phyloP scores from a whole-genome alignment of 2,797 vertebrate species.

The Podargus strigoides region DNA sequence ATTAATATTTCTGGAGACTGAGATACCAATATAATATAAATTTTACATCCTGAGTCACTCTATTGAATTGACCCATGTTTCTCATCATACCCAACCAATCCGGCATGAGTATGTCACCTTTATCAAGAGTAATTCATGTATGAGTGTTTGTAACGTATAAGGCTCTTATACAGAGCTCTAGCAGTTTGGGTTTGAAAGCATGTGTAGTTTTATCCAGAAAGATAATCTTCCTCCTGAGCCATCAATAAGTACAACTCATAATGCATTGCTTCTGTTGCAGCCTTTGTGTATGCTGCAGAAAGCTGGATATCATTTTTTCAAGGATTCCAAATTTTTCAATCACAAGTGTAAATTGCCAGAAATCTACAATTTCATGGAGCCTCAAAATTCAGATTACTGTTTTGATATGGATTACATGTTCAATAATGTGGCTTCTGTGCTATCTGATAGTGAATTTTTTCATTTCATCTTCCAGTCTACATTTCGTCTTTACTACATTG shows the following conservation, averaged over 20 bases:
- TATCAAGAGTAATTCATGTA: not conserved
- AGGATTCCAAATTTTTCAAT: not conserved
- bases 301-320: not conserved
- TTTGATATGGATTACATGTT: not conserved
- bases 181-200: not conserved
- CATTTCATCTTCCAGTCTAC: not conserved
- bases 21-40: not conserved
- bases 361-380: not conserved
- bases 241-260: not conserved
- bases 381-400: not conserved
- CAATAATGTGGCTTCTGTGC: not conserved
- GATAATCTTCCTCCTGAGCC: not conserved
- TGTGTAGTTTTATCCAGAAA: not conserved
- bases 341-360: not conserved
- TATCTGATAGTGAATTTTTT: not conserved
- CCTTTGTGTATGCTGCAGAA: not conserved
- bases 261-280: not conserved
- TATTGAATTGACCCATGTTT: not conserved
- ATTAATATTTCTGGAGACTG: not conserved
- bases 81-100: not conserved
- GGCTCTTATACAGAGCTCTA: not conserved
- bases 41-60: not conserved
- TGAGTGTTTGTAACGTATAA: not conserved
- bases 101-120: not conserved
- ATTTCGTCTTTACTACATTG: not conserved